A percentile compares a stretch with the other conserved stretches of the same genome.
These are phyloP conservation scores for Conops quadrifasciatus DNA, from an alignment of 2,888 invertebrate genomes.

Conservation along the genomic window DNA sequence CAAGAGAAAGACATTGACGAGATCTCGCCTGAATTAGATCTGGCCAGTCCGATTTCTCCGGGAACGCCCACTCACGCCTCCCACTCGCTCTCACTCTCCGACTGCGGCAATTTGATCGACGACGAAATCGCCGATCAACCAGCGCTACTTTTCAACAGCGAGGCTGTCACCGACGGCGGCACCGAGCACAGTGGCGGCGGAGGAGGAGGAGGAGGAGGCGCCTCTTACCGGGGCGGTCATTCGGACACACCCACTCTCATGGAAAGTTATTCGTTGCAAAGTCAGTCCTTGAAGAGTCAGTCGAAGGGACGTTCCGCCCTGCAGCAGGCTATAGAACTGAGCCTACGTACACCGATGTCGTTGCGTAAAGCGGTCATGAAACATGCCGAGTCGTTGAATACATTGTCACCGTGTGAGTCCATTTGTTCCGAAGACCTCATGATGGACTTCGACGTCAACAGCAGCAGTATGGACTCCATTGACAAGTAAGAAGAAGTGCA, in stretches of 20 bases:
- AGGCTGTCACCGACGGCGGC: constrained; percentile 57
- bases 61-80: constrained; percentile 83
- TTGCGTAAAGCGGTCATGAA: constrained; percentile 66
- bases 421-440: constrained; percentile 88
- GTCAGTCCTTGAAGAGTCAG: not conserved
- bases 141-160: constrained; percentile 76
- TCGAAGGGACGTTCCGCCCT: constrained; percentile 58
- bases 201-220: too few relatives aligned
- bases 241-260: constrained; percentile 63
- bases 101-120: constrained; percentile 78
- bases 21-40: constrained; percentile 63
- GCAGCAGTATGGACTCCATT: constrained; percentile 65
- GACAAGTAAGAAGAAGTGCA: constrained; percentile 53
- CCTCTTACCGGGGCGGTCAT: constrained; percentile 53
- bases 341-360: constrained; percentile 61
- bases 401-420: constrained; percentile 83
- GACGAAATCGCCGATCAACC: constrained; percentile 94
- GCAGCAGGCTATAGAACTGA: constrained; percentile 65
- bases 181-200: constrained; percentile 1
- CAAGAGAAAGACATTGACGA: constrained; percentile 66
- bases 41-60: constrained; percentile 72
- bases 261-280: constrained; percentile 63
- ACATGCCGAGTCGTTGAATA: constrained; percentile 78
- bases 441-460: constrained; percentile 79
- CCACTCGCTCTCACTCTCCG: constrained; percentile 81